These are phyloP conservation scores for Leistus spinibarbis DNA, from an alignment of 2,888 invertebrate species.

Conservation along the genomic window DNA sequence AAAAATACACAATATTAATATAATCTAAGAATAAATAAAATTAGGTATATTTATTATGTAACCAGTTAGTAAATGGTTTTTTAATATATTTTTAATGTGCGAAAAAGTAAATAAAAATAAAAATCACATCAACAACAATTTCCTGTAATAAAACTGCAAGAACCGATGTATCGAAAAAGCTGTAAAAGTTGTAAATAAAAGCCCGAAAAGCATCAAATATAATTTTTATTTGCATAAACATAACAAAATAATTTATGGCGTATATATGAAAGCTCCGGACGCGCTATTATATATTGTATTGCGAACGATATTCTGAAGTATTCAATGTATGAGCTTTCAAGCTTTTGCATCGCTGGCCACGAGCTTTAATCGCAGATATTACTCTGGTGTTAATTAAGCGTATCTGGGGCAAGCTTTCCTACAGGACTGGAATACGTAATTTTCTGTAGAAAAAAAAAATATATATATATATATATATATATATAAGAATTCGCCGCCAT, in stretches of 20 bases:
- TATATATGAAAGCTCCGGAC: neutral
- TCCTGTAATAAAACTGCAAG: no score
- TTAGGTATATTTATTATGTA: no score
- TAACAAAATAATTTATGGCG: neutral
- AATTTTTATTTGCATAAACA: neutral
- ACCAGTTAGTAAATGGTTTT: no score
- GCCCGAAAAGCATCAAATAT: no score
- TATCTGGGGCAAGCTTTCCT: conserved; percentile 30
- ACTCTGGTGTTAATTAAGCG: conserved; percentile 37
- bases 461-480: neutral
- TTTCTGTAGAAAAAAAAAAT: neutral
- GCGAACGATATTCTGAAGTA: neutral
- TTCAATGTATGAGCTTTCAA: conserved; percentile 5
- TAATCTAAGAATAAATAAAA: no score
- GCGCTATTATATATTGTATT: neutral
- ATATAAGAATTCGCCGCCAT: no score
- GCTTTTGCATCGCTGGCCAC: conserved; percentile 27
- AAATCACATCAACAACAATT: no score
- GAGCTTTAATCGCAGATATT: conserved; percentile 36
- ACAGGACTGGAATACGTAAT: conserved; percentile 20
- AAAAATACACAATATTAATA: no score
- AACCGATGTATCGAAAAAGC: no score
- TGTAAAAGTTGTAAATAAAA: no score
- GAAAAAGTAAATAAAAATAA: no score
- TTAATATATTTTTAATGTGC: no score